Conservation (phyloP, 2,797 vertebrate species). For the Galaxias olidus region DNA sequence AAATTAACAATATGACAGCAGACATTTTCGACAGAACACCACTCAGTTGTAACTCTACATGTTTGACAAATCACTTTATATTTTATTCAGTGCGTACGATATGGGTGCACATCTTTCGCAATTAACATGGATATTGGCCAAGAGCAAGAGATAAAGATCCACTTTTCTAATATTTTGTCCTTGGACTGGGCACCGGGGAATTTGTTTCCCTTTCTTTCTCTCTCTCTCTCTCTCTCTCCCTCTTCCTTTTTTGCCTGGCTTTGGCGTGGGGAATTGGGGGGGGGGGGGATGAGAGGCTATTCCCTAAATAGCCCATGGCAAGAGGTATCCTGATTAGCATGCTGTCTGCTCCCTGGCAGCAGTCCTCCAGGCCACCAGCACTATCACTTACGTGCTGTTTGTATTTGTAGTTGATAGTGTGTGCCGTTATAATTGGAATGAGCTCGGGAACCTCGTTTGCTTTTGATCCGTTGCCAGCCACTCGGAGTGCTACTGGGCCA, state of each 20-base stretch:
- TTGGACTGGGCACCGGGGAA: slow-evolving; percentile 77
- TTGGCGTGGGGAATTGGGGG: slow-evolving; percentile 74
- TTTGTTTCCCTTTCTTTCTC: slow-evolving; percentile 69
- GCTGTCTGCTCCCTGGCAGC: slow-evolving; percentile 79
- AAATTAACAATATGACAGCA: slow-evolving; percentile 37
- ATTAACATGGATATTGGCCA: slow-evolving; percentile 82
- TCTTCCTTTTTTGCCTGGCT: slow-evolving; percentile 55
- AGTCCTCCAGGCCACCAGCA: slow-evolving; percentile 80
- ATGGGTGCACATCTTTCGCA: slow-evolving; percentile 54
- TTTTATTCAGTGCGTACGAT: slow-evolving; percentile 67
- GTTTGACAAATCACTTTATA: slow-evolving; percentile 64
- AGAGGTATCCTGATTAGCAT: slow-evolving; percentile 86
- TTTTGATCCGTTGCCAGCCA: slow-evolving; percentile 83
- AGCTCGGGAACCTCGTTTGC: slow-evolving; percentile 80
- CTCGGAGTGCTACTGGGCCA: slow-evolving; percentile 75
- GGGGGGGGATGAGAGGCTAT: slow-evolving; percentile 83
- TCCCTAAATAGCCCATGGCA: slow-evolving; percentile 84
- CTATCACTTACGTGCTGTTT: slow-evolving; percentile 86
- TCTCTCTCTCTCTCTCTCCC: slow-evolving; percentile 51
- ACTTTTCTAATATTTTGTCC: slow-evolving; percentile 82
- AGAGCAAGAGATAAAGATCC: slow-evolving; percentile 81
- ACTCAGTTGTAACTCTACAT: slow-evolving; percentile 43
- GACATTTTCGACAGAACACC: slow-evolving; percentile 25
- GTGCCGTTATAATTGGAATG: slow-evolving; percentile 83
- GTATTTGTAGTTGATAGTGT: slow-evolving; percentile 85